A percentile compares a stretch with the other conserved stretches of the same genome.
These are phyloP conservation scores for Bedellia somnulentella DNA, from an alignment of 2,888 invertebrate species.

Conservation along the genomic window DNA sequence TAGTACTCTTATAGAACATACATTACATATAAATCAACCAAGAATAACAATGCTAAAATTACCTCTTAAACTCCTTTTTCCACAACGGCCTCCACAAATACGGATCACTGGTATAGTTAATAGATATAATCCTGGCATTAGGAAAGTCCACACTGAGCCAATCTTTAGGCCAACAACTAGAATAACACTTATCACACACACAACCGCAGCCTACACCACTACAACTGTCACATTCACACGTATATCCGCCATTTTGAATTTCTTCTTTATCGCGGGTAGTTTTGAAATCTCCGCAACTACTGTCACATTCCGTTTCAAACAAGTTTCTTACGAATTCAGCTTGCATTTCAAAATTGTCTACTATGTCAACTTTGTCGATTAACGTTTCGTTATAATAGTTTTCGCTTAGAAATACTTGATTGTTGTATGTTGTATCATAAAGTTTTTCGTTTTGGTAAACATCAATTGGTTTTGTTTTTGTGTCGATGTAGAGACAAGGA, in stretches of 20 bases:
- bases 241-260: constrained; percentile 7
- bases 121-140: constrained; percentile 73
- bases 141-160: constrained; percentile 83
- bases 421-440: constrained; percentile 12
- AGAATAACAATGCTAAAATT: too few species aligned
- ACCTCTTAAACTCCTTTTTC: constrained; percentile 68
- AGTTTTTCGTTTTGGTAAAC: constrained; percentile 2
- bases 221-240: constrained; percentile 9
- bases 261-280: constrained; percentile 8
- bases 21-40: not conserved
- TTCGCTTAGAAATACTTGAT: constrained; percentile 32
- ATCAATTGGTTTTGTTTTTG: constrained; percentile 4
- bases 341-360: constrained; percentile 34
- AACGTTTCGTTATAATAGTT: constrained; percentile 36
- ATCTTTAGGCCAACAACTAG: constrained; percentile 81
- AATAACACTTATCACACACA: constrained; percentile 51
- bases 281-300: not conserved
- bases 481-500: constrained; percentile 19
- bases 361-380: constrained; percentile 20
- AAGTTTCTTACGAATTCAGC: constrained; percentile 38
- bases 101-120: constrained; percentile 82
- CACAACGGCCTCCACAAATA: constrained; percentile 77
- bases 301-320: constrained; percentile 20
- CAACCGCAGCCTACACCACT: constrained; percentile 42
- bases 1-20: not conserved